These are phyloP conservation scores for Chrysolina americana DNA, from an alignment of 2,888 invertebrate genomes.

Conservation along the genomic window DNA sequence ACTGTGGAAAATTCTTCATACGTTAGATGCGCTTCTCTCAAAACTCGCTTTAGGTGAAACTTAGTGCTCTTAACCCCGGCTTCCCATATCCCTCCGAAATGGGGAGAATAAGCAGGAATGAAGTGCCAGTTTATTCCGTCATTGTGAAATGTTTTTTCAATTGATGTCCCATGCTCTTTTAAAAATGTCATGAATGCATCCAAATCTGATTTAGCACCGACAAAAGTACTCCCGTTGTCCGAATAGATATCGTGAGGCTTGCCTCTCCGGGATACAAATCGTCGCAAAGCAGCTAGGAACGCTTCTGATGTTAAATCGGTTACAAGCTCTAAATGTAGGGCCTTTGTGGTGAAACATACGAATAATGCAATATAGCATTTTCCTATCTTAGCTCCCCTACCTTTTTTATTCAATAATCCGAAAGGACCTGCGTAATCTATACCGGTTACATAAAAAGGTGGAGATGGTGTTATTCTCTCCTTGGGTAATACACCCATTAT, in stretches of 20 bases:
- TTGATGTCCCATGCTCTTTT: no score
- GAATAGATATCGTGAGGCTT: slow-evolving; percentile 46
- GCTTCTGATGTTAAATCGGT: no score
- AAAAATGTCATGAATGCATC: no score
- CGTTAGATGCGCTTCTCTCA: slow-evolving; percentile 50
- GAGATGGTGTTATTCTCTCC: slow-evolving; percentile 27
- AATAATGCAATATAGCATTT: slow-evolving; percentile 45
- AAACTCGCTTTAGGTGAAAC: slow-evolving; percentile 39
- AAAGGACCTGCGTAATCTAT: slow-evolving; percentile 48
- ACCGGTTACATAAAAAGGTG: slow-evolving; percentile 34
- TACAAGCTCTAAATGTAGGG: no score
- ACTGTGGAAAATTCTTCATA: slow-evolving; percentile 56
- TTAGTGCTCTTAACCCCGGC: slow-evolving; percentile 24
- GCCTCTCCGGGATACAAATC: slow-evolving; percentile 48
- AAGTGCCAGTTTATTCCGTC: slow-evolving; percentile 43
- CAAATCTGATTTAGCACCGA: no score
- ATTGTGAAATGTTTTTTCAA: neutral
- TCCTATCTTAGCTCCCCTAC: slow-evolving; percentile 25
- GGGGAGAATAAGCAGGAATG: slow-evolving; percentile 43
- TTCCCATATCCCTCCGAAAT: slow-evolving; percentile 48
- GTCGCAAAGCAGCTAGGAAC: slow-evolving; percentile 41
- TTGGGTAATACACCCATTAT: slow-evolving; percentile 35
- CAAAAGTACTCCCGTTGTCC: no score
- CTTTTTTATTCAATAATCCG: slow-evolving; percentile 23
- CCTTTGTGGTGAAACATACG: slow-evolving; percentile 41